A percentile compares a stretch with the other conserved stretches of the same genome.
These are phyloP conservation scores for Phylloscopus trochiloides DNA, from an alignment of 2,113 vertebrate genomes.

Conservation along the genomic window DNA sequence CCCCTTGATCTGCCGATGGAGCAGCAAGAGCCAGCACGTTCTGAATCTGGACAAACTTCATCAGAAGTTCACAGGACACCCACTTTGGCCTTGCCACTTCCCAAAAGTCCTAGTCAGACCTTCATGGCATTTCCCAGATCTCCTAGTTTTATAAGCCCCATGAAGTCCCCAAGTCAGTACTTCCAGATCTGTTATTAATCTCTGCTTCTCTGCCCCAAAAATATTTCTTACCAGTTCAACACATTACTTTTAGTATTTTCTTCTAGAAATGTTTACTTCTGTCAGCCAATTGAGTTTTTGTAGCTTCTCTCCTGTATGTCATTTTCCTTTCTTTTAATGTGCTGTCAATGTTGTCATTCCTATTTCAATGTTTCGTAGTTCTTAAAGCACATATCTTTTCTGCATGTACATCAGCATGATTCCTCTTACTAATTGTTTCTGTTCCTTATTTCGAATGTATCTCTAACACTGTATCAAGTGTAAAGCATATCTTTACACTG, in stretches of 20 bases:
- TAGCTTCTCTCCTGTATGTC: slow-evolving; percentile 51
- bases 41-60: slow-evolving; percentile 71
- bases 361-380: slow-evolving; percentile 45
- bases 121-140: slow-evolving; percentile 72
- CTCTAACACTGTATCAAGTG: slow-evolving; percentile 33
- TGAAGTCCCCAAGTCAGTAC: slow-evolving; percentile 80
- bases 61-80: slow-evolving; percentile 62
- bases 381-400: not conserved
- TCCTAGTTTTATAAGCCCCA: slow-evolving; percentile 78
- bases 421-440: slow-evolving; percentile 20
- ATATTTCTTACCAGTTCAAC: slow-evolving; percentile 16
- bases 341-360: slow-evolving; percentile 36
- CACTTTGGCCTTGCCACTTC: slow-evolving; percentile 70
- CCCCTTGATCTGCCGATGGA: slow-evolving; percentile 51
- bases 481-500: slow-evolving; percentile 57
- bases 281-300: slow-evolving; percentile 38
- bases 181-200: slow-evolving; percentile 77
- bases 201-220: slow-evolving; percentile 9
- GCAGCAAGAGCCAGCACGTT: slow-evolving; percentile 52
- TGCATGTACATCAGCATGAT: slow-evolving; percentile 42
- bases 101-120: slow-evolving; percentile 75
- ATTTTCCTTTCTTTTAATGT: slow-evolving; percentile 36
- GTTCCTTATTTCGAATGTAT: slow-evolving; percentile 44
- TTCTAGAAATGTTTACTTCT: slow-evolving; percentile 49
- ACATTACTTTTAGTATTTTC: slow-evolving; percentile 46